Evolutionary conservation across 2,113 vertebrate species (phyloP).

Genomic region (Taxidea taxus): DNA sequence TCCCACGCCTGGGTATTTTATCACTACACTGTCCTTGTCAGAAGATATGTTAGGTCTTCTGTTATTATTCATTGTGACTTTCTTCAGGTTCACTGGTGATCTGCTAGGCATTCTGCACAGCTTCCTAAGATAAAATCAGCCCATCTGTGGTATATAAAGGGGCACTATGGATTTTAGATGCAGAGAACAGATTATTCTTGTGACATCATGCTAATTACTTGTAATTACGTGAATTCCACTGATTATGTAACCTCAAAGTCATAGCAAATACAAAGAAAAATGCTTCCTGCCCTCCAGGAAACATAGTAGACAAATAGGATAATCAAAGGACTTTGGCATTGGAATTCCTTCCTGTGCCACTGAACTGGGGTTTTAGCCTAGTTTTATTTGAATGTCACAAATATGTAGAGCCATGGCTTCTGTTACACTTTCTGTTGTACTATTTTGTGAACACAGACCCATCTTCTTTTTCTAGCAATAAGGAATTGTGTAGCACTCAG

Average conservation of each 20-base stretch:
- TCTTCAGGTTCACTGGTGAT: neutral
- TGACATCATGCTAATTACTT: neutral
- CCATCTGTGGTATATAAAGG: neutral
- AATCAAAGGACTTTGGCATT: neutral
- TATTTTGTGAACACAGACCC: neutral
- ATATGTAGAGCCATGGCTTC: neutral
- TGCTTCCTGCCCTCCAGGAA: neutral
- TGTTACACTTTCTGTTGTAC: neutral
- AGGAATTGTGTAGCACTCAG: neutral
- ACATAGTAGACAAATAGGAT: neutral
- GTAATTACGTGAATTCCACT: neutral
- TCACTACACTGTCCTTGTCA: neutral
- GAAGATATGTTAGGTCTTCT: neutral
- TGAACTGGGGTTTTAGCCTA: neutral
- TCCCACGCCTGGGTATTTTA: neutral
- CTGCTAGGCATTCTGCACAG: neutral
- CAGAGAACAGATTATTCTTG: neutral
- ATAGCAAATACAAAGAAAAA: neutral
- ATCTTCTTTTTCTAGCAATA: neutral
- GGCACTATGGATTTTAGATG: neutral
- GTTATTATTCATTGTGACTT: neutral
- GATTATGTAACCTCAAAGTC: neutral
- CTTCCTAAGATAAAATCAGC: neutral
- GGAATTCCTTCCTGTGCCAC: neutral
- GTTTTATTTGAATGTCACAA: neutral